Evolutionary conservation across 2,888 invertebrate species (phyloP).

Genomic region (Drosophila putrida): DNA sequence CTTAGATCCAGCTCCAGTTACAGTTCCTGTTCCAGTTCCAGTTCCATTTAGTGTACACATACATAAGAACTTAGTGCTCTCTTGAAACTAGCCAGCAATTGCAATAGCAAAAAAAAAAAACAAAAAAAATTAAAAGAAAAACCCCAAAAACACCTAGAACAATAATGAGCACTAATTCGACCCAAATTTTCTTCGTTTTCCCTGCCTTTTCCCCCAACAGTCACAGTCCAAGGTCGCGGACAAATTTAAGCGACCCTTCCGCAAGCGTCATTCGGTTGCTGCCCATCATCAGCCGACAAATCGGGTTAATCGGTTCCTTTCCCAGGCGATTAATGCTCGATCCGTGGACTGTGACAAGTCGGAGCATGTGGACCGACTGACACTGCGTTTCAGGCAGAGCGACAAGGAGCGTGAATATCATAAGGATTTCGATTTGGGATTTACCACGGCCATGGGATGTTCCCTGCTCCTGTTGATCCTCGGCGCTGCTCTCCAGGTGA

Average conservation of each 20-base stretch:
- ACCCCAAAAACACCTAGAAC: background rate
- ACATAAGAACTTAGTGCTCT: conserved; percentile 33
- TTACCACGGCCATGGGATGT: conserved; percentile 93
- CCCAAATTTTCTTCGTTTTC: conserved; percentile 20
- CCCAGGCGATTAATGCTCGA: conserved; percentile 95
- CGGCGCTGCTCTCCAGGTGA: conserved; percentile 90
- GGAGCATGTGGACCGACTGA: conserved; percentile 93
- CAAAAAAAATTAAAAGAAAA: background rate
- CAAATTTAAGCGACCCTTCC: conserved; percentile 94
- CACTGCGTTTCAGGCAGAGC: conserved; percentile 93
- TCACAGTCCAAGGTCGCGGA: conserved; percentile 92
- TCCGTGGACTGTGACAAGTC: conserved; percentile 96
- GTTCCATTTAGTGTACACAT: conserved; percentile 35
- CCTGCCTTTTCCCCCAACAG: conserved; percentile 27
- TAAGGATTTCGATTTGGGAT: conserved; percentile 93
- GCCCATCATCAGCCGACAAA: conserved; percentile 95
- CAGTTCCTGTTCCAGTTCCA: conserved; percentile 14
- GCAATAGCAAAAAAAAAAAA: background rate
- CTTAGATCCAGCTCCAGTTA: conserved; percentile 13
- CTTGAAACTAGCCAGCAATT: conserved; percentile 34
- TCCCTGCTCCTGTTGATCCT: conserved; percentile 91
- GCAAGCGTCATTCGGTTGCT: conserved; percentile 92
- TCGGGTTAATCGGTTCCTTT: conserved; percentile 96
- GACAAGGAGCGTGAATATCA: conserved; percentile 96
- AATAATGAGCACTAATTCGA: conserved; percentile 40